Conservation (phyloP, 1,140 invertebrate species). For the Polypedilum pembai region DNA sequence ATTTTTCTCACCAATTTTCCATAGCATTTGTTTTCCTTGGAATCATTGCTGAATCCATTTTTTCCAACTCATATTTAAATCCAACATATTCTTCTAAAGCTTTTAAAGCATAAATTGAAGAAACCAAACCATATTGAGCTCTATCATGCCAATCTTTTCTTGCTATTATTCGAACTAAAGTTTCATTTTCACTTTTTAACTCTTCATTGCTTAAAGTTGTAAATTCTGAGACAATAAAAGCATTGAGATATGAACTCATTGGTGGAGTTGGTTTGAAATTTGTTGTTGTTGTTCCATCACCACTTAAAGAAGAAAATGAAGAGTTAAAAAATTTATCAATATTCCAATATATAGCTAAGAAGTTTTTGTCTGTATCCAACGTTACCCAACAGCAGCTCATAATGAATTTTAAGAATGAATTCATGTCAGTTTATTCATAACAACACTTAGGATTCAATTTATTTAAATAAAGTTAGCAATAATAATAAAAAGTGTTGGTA, state of each 20-base stretch:
- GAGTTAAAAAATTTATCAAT: no score
- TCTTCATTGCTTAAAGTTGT: neutral
- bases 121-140: neutral
- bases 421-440: no score
- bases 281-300: constrained; percentile 34
- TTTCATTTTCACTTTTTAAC: neutral
- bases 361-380: no score
- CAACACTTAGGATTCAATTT: no score
- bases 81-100: neutral
- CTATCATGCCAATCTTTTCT: neutral
- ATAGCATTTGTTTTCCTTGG: neutral
- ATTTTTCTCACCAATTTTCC: constrained; percentile 27
- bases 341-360: no score
- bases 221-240: constrained; percentile 58
- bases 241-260: constrained; percentile 70
- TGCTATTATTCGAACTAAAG: neutral
- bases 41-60: neutral
- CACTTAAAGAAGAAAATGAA: no score
- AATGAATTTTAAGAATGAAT: no score
- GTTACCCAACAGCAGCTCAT: no score
- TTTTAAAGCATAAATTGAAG: neutral
- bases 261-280: constrained; percentile 49
- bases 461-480: no score
- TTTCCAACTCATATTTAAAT: constrained; percentile 5
- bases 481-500: no score